Base-by-base conservation (phyloP, 2,797 vertebrate species). In the Oreochromis mossambicus region DNA sequence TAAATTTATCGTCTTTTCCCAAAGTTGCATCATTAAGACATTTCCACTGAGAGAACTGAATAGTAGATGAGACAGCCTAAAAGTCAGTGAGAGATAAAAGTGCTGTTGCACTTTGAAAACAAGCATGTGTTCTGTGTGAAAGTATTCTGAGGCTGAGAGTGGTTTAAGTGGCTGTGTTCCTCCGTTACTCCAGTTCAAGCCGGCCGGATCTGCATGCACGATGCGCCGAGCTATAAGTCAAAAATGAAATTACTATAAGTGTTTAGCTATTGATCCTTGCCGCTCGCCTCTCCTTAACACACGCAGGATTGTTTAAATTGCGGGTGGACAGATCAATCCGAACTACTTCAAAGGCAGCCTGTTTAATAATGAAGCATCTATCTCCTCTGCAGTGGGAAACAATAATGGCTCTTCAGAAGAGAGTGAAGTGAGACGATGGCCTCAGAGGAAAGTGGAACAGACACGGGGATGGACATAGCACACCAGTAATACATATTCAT, bases 1-100 rank as follows among this genome's bases (percentile, higher is more conserved):
- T 58, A 15, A 46, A 55, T 77, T 68, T 19, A 34, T 29, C 17
- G 29, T 77, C 84, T 84, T 52, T 81, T 77, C 46, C 21, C 3
- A 36, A 14, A 11, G 80, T 79, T 80, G 70, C 78, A 85, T 85
- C 83, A 87, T 87, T 77, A 81, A 36, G 24, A 43, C 19, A 26
- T 38, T 78, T 81, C 75, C 41, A 41, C 41, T 24, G 17, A 81
- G 14, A 34, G 50, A 75, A 78, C 21, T 56, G 43, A 21, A 14
- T 9, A 54, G 41, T 38, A 61, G 26, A 77, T 21, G 29, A 78
- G 26, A 29, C 76, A 43, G 29, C 4, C 34, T 38, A 29, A 70
- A 21, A 55, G 13, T 63, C 29, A 8, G 24, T 7, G 5, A 82
- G 24, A 66, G 48, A 54, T 79, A 34, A 80, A 68, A 52, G 66